Conservation (phyloP, 2,113 vertebrate genomes). For the Thamnophis sirtalis region DNA sequence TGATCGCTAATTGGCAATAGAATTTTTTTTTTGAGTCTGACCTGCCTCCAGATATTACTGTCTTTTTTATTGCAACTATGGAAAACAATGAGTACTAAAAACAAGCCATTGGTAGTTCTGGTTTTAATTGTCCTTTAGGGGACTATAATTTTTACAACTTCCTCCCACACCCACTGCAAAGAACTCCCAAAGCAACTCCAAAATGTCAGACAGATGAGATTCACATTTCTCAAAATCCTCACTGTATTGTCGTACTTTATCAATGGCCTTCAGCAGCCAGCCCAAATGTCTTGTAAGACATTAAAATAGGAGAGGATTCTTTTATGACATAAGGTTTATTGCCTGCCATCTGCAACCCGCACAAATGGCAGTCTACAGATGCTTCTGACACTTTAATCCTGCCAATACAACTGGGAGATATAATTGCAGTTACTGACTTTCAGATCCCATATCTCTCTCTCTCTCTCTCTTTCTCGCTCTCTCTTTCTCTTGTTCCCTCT, state of each 20-base stretch:
- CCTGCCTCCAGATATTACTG: neutral
- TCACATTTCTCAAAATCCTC: neutral
- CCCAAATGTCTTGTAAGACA: neutral
- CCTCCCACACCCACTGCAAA: neutral
- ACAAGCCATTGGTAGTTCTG: neutral
- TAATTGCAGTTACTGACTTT: constrained; percentile 8
- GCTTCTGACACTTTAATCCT: constrained; percentile 12
- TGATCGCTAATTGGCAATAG: neutral
- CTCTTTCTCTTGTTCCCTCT: no score
- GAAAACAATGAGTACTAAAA: constrained; percentile 13
- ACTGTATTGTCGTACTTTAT: neutral
- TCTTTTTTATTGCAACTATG: constrained; percentile 6
- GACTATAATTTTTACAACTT: constrained; percentile 3
- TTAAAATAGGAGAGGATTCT: neutral
- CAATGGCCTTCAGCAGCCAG: neutral
- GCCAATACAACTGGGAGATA: neutral
- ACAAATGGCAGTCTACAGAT: constrained; percentile 1
- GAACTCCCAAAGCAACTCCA: neutral
- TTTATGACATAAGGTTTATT: neutral
- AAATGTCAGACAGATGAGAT: constrained; percentile 15
- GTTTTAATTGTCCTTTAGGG: neutral
- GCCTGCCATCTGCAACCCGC: neutral
- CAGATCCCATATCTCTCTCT: neutral
- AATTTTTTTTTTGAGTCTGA: neutral
- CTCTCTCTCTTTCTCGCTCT: neutral